phyloP scores from a whole-genome alignment of 2,113 vertebrate species.

The Asarcornis scutulata region DNA sequence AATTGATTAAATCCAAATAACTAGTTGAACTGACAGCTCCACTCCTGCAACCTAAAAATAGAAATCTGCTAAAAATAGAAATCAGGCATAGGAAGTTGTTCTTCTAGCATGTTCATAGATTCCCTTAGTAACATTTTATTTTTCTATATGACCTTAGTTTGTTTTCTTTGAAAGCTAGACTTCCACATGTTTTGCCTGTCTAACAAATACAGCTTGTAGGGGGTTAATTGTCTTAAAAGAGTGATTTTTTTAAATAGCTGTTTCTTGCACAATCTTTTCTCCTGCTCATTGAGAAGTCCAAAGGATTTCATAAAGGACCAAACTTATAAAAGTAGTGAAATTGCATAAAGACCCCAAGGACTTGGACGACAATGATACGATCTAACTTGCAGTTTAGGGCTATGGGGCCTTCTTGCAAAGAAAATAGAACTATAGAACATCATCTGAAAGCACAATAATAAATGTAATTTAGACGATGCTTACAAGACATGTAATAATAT shows the following conservation, averaged over 20 bases:
- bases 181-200: not conserved
- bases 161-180: not conserved
- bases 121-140: not conserved
- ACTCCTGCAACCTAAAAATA: not conserved
- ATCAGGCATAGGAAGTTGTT: not conserved
- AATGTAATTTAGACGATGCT: not conserved
- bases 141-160: not conserved
- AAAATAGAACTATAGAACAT: not conserved
- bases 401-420: not conserved
- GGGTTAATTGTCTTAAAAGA: not conserved
- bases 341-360: not conserved
- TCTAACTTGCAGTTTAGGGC: not conserved
- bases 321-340: not conserved
- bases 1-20: not conserved
- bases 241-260: not conserved
- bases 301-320: not conserved
- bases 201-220: not conserved
- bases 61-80: conserved; percentile 3
- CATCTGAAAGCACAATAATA: not conserved
- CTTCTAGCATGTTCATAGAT: not conserved
- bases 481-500: not conserved
- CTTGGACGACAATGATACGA: not conserved
- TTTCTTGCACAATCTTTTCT: not conserved
- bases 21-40: not conserved
- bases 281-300: not conserved